Conservation (phyloP, 2,888 invertebrate species). For the Yponomeuta malinellus region DNA sequence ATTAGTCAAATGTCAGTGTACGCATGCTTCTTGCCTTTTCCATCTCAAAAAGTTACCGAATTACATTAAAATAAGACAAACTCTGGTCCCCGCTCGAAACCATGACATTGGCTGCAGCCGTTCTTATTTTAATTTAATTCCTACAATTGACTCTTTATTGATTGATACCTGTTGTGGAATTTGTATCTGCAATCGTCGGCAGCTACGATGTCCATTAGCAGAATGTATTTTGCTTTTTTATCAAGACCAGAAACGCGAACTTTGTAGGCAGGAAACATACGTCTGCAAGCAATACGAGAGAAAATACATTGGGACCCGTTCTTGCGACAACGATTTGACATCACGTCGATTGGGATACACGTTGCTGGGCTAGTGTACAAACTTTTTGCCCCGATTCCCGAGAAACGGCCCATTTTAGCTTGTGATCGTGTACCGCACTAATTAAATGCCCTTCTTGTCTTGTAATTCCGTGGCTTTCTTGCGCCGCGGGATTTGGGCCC, state of each 20-base stretch:
- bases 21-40: constrained; percentile 83
- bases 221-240: constrained; percentile 99
- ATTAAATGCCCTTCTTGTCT: constrained; percentile 19
- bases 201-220: constrained; percentile 98
- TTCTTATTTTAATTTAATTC: constrained; percentile 73
- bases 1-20: constrained; percentile 41
- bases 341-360: constrained; percentile 70
- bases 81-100: neutral
- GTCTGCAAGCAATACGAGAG: constrained; percentile 84
- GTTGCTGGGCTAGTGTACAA: constrained; percentile 55
- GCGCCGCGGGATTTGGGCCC: neutral
- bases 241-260: constrained; percentile 98
- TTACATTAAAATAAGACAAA: constrained; percentile 69
- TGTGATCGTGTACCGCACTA: constrained; percentile 62
- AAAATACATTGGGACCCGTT: constrained; percentile 70
- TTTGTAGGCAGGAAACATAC: constrained; percentile 99
- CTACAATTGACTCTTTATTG: constrained; percentile 43
- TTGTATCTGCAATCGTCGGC: constrained; percentile 99
- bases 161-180: constrained; percentile 92
- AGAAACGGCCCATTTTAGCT: constrained; percentile 56
- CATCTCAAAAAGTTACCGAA: constrained; percentile 46
- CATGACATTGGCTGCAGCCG: constrained; percentile 19
- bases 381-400: constrained; percentile 52
- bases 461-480: constrained; percentile 7
- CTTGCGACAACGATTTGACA: constrained; percentile 70